Evolutionary conservation across 2,888 invertebrate genomes (phyloP), one percentile per base, ranked within the genome.

Genomic region (Callyntrura sp.): DNA sequence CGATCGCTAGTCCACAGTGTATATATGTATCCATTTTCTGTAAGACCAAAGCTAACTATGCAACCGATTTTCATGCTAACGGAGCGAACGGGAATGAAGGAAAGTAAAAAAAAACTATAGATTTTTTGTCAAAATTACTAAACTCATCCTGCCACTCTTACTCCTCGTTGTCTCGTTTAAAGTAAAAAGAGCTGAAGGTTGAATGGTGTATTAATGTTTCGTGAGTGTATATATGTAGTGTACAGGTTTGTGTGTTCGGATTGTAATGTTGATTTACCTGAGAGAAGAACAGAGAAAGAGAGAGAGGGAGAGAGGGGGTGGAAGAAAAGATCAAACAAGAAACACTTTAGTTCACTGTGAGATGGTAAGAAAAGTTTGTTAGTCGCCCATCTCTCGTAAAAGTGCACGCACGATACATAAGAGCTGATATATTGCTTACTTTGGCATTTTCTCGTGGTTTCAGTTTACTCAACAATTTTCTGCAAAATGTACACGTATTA

Each of bases 211-310:
- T 78, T 78, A 78, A 57, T 78, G 28, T 35, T 57, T 51, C 11
- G 78, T 28, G 20, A 48, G 76, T 43, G 28, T 73, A 23, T 23
- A 70, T 43, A 45, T 25, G 65, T 2, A 65, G 0, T 8, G 60
- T 17, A 9, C 17, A 60, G 17, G 8, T n/a, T 60, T n/a, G 60
- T n/a, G 17, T 35, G 35, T 35, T 35, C 35, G 35, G 6, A 35
- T 35, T 43, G 73, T 48, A 43, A 35, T 82, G 62, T 82, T 82
- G 81, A 82, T 82, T 82, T 62, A 82, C 81, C 81, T 82, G 81
- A 4, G 48, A 20, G 28, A 35, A 35, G 35, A 35, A 35, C 35
- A 6, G 6, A 35, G 35, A 6, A 6, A 35, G 35, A 35, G 43
- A 20, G 51, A 43, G n/a, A n/a, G 43, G 17, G 35, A 35, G 43